phyloP scores from a whole-genome alignment of 2,888 invertebrate species.

The Latrodectus elegans region DNA sequence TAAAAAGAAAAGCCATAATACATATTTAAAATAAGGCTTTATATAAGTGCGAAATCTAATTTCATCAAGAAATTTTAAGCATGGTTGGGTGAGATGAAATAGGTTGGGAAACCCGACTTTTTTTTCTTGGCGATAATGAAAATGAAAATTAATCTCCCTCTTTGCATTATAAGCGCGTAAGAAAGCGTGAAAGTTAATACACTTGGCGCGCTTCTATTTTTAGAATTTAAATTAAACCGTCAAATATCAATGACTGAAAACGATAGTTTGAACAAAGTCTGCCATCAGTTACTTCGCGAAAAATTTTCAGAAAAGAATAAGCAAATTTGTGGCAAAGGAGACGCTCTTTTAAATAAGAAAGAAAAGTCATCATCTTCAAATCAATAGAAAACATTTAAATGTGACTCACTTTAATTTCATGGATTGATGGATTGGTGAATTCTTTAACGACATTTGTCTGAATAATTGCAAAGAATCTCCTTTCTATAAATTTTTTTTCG shows the following conservation, averaged over 20 bases:
- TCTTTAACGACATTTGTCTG: too few relatives aligned
- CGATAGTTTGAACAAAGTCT: not conserved
- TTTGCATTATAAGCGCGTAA: not conserved
- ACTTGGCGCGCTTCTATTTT: not conserved
- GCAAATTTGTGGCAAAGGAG: constrained; percentile 1
- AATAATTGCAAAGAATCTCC: too few relatives aligned
- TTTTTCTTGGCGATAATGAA: not conserved
- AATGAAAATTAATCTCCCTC: not conserved
- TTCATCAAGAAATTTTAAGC: not conserved
- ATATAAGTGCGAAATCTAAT: not conserved
- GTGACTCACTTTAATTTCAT: constrained; percentile 60
- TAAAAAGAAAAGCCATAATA: too few relatives aligned
- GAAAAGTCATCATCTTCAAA: not conserved
- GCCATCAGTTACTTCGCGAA: too few relatives aligned
- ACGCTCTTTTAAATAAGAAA: constrained; percentile 4
- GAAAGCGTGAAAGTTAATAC: not conserved
- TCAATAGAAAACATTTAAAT: constrained; percentile 49
- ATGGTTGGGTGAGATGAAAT: not conserved
- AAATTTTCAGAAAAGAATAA: too few relatives aligned
- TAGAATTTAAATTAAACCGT: not conserved
- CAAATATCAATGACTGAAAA: not conserved
- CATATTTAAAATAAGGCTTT: too few relatives aligned
- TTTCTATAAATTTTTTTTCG: too few relatives aligned
- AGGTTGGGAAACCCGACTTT: not conserved
- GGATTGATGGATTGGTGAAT: constrained; percentile 19